Conservation (phyloP, 2,113 vertebrate genomes). For the Alethe castanea region DNA sequence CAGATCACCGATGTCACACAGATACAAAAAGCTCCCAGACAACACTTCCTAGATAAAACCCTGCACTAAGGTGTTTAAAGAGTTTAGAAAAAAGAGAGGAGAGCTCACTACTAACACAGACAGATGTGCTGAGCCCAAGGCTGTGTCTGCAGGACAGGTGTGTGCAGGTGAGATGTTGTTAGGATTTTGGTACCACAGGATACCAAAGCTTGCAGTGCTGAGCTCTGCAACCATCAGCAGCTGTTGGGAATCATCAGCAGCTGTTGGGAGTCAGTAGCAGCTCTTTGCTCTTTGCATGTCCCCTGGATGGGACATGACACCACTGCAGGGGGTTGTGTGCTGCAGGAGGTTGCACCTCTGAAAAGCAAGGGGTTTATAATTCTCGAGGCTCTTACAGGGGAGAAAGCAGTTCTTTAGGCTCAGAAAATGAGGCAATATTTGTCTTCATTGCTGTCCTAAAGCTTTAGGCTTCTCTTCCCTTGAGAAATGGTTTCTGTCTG, state of each 20-base stretch:
- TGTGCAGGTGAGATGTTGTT: not conserved
- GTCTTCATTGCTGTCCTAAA: not conserved
- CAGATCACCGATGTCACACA: not conserved
- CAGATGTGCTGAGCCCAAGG: fast-evolving
- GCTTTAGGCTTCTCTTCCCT: not conserved
- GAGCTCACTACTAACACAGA: not conserved
- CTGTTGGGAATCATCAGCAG: not conserved
- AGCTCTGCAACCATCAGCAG: not conserved
- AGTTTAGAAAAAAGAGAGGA: not conserved
- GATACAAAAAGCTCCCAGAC: not conserved
- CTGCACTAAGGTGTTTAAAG: not conserved
- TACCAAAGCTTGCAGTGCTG: not conserved
- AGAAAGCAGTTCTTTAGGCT: not conserved
- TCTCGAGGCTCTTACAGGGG: not conserved
- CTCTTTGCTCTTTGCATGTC: not conserved
- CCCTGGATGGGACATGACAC: not conserved
- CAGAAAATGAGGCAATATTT: not conserved
- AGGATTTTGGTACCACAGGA: fast-evolving
- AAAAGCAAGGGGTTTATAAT: not conserved
- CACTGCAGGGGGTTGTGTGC: not conserved
- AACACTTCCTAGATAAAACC: not conserved
- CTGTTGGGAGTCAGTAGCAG: not conserved
- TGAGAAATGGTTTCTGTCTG: not conserved
- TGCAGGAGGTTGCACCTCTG: not conserved
- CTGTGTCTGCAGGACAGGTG: not conserved